A percentile compares a stretch with the other conserved stretches of the same genome.
phyloP scores from a whole-genome alignment of 2,797 vertebrate genomes.

The Paedocypris micromegethes region DNA sequence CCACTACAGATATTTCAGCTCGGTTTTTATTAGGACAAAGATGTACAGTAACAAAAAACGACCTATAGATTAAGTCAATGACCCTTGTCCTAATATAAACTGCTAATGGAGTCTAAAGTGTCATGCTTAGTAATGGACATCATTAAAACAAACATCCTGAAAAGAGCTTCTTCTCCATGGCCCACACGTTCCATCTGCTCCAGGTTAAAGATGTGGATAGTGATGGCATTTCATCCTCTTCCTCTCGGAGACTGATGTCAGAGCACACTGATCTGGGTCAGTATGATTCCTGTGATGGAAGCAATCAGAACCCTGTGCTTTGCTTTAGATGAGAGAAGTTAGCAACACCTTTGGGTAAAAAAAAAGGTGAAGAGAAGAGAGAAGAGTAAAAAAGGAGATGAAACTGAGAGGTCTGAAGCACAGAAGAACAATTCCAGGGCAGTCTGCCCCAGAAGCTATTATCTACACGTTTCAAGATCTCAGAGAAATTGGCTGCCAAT shows the following conservation, averaged over 20 bases:
- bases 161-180: constrained; percentile 13
- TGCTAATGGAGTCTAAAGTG: constrained; percentile 12
- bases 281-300: constrained; percentile 7
- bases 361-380: constrained; percentile 1
- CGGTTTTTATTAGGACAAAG: neutral
- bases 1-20: neutral
- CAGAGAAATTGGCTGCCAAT: constrained; percentile 8
- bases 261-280: constrained; percentile 2
- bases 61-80: neutral
- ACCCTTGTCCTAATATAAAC: constrained; percentile 5
- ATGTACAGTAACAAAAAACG: neutral
- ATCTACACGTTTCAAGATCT: constrained; percentile 15
- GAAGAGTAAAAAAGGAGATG: constrained; percentile 9
- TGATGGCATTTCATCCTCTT: constrained; percentile 16
- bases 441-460: constrained; percentile 16
- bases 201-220: constrained; percentile 14
- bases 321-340: constrained; percentile 27
- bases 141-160: constrained; percentile 14
- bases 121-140: constrained; percentile 19
- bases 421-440: neutral
- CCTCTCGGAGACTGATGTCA: constrained; percentile 1
- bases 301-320: constrained; percentile 27
- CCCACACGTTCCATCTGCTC: constrained; percentile 19
- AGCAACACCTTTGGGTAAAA: constrained; percentile 7
- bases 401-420: neutral